A percentile compares a stretch with the other conserved stretches of the same genome.
Conservation (phyloP, 2,113 vertebrate genomes). For the Ciconia stormi region DNA sequence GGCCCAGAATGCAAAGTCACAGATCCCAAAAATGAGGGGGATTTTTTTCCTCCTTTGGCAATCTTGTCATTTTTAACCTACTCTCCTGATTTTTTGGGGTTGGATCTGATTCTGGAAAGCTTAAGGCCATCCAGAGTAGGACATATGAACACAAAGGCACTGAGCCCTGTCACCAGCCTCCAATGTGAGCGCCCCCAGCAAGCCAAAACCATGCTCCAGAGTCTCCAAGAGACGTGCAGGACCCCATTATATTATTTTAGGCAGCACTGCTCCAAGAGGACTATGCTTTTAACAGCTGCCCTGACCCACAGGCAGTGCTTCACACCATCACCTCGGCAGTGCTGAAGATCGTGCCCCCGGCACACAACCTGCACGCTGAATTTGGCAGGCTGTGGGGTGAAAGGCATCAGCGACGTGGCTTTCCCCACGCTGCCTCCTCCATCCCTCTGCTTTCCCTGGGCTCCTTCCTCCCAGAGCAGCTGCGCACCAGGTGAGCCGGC, state of each 20-base stretch:
- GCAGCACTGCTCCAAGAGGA: neutral
- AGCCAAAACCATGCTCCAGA: neutral
- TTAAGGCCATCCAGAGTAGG: neutral
- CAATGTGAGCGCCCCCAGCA: neutral
- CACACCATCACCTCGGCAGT: neutral
- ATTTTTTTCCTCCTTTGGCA: neutral
- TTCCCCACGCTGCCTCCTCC: neutral
- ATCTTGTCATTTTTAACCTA: neutral
- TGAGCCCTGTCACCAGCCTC: neutral
- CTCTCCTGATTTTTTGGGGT: neutral
- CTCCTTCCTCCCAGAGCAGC: neutral
- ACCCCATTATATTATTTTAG: neutral
- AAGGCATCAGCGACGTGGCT: rapidly evolving
- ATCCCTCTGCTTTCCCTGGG: neutral
- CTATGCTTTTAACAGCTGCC: neutral
- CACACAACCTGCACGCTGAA: rapidly evolving
- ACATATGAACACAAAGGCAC: neutral
- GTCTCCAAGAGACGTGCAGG: neutral
- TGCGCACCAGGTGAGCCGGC: slow-evolving; percentile 31
- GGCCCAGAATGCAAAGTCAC: neutral
- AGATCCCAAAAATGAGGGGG: neutral
- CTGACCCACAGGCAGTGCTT: neutral
- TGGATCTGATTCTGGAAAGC: neutral
- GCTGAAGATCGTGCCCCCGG: neutral
- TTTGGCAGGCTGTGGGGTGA: neutral